These are phyloP conservation scores for Elysia crispata DNA, from an alignment of 2,888 invertebrate species.

Conservation along the genomic window DNA sequence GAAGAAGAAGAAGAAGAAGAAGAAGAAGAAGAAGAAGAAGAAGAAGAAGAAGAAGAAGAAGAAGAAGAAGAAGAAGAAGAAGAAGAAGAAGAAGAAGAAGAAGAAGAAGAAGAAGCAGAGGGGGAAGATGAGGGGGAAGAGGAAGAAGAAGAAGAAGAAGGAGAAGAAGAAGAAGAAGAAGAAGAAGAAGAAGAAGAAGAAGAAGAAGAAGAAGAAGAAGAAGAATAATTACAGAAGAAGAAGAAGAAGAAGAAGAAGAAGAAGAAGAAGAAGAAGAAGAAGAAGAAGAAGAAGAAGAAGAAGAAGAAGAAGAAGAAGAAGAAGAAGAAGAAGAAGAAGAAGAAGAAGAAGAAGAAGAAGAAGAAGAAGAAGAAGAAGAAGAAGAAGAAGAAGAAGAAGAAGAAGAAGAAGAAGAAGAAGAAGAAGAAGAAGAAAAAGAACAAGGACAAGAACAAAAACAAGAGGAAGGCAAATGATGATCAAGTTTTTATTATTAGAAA, in stretches of 20 bases:
- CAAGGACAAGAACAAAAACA: too few relatives aligned
- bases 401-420: not conserved
- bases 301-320: not conserved
- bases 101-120: not conserved
- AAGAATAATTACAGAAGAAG: not conserved
- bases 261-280: not conserved
- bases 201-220: too few relatives aligned
- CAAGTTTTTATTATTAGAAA: too few relatives aligned
- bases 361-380: not conserved
- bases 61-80: too few relatives aligned
- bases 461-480: not conserved
- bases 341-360: too few relatives aligned
- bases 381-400: not conserved
- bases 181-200: not conserved
- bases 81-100: not conserved
- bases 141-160: not conserved
- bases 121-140: slow-evolving; percentile 1
- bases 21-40: too few relatives aligned
- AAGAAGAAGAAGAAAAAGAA: not conserved
- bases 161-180: not conserved
- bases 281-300: not conserved
- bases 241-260: not conserved
- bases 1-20: too few relatives aligned
- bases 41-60: too few relatives aligned
- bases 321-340: too few relatives aligned